phyloP scores from a whole-genome alignment of 2,797 vertebrate species.

The Sylvilagus floridanus region DNA sequence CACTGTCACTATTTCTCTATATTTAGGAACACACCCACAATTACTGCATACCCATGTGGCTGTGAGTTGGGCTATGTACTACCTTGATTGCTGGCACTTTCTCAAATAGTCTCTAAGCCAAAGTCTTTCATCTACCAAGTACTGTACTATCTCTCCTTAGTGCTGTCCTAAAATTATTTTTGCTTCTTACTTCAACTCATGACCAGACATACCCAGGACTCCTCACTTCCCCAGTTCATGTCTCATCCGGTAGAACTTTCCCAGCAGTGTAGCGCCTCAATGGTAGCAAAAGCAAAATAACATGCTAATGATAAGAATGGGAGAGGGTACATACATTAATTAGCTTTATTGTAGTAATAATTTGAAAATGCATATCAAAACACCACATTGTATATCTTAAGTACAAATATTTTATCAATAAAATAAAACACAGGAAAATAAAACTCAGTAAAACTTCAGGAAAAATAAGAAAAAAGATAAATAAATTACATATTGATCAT shows the following conservation, averaged over 20 bases:
- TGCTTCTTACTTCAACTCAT: neutral
- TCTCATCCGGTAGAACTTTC: neutral
- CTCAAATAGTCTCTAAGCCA: neutral
- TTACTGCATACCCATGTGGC: neutral
- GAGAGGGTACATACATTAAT: neutral
- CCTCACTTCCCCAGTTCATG: neutral
- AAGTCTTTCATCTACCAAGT: neutral
- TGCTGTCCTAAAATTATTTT: conserved; percentile 1
- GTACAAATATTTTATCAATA: neutral
- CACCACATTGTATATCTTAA: neutral
- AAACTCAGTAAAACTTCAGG: neutral
- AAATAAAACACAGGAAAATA: neutral
- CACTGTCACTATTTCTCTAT: neutral
- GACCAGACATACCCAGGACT: neutral
- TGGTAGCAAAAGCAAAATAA: neutral
- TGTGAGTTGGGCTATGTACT: neutral
- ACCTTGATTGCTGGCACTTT: neutral
- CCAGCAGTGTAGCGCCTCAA: neutral
- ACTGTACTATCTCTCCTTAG: neutral
- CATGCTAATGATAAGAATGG: neutral
- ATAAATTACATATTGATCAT: neutral
- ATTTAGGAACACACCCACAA: neutral
- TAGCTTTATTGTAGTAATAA: neutral
- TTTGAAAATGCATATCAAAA: neutral
- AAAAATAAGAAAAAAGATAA: neutral